These are phyloP conservation scores for Phenganax marumi DNA, from an alignment of 92 coral and sea anemone species.

Conservation along the genomic window DNA sequence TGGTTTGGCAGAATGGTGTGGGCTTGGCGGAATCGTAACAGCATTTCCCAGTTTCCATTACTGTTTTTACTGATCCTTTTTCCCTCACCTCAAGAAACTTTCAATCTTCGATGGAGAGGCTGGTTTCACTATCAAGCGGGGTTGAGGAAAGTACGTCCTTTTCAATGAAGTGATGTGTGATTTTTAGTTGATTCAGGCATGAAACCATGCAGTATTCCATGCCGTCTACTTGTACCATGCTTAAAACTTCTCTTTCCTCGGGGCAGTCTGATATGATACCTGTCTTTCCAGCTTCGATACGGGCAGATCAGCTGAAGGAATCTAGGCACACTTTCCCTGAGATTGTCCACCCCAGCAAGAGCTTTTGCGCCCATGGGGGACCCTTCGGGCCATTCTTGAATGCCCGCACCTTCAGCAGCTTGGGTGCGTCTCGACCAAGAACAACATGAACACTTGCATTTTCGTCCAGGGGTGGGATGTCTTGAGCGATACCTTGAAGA, in stretches of 20 bases:
- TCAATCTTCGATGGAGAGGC: slow-evolving; percentile 53
- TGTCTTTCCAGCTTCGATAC: slow-evolving; percentile 37
- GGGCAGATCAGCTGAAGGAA: slow-evolving; percentile 46
- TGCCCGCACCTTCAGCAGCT: slow-evolving; percentile 21
- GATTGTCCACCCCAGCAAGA: slow-evolving; percentile 22
- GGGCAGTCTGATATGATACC: background rate
- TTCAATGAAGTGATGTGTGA: slow-evolving; percentile 42
- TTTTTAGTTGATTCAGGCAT: slow-evolving; percentile 53
- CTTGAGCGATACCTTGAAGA: slow-evolving; percentile 5
- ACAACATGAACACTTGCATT: slow-evolving; percentile 14
- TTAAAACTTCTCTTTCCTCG: background rate
- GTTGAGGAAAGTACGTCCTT: slow-evolving; percentile 7
- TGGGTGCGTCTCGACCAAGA: slow-evolving; percentile 33
- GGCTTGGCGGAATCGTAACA: slow-evolving; percentile 44
- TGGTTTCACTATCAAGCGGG: slow-evolving; percentile 40
- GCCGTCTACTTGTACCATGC: background rate
- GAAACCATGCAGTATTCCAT: slow-evolving; percentile 42
- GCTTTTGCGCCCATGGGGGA: slow-evolving; percentile 35
- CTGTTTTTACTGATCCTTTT: slow-evolving; percentile 55
- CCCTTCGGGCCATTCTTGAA: slow-evolving; percentile 37
- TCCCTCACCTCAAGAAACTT: slow-evolving; percentile 56
- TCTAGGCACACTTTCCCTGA: slow-evolving; percentile 44
- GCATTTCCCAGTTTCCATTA: slow-evolving; percentile 56
- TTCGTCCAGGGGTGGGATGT: background rate
- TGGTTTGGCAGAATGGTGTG: slow-evolving; percentile 51